Percentiles rank a stretch among this genome's conserved stretches.
Evolutionary conservation across 2,888 invertebrate genomes (phyloP).

Genomic region (Apomyelois bistriatella): DNA sequence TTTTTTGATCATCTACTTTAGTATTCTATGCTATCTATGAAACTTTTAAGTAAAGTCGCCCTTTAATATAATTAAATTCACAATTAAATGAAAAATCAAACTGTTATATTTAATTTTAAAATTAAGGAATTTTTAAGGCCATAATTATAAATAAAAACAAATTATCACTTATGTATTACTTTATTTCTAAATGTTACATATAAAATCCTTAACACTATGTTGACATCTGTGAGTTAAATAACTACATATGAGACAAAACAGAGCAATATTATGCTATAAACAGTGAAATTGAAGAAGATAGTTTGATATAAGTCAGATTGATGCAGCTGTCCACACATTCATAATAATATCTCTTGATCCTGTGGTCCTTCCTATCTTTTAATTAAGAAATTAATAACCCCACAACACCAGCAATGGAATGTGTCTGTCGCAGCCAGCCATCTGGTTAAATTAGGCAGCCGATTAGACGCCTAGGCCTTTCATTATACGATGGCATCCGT

Average conservation of each 20-base stretch:
- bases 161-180: slow-evolving; percentile 11
- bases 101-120: neutral
- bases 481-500: too few species aligned
- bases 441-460: too few species aligned
- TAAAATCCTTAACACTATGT: slow-evolving; percentile 45
- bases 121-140: neutral
- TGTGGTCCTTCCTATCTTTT: too few species aligned
- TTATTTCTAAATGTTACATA: slow-evolving; percentile 57
- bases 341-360: too few species aligned
- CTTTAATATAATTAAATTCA: neutral
- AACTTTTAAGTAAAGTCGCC: neutral
- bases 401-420: too few species aligned
- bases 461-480: too few species aligned
- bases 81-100: neutral
- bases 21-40: too few species aligned
- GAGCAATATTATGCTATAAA: neutral
- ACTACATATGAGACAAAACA: neutral
- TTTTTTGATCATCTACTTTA: too few species aligned
- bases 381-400: too few species aligned
- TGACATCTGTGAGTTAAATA: slow-evolving; percentile 10
- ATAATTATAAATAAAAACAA: neutral
- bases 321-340: too few species aligned
- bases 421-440: too few species aligned
- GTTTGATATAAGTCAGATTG: too few species aligned
- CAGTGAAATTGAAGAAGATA: neutral